Percentiles rank a stretch among this genome's conserved stretches.
Evolutionary conservation across 2,113 vertebrate genomes (phyloP).

Genomic region (Tragelaphus buxtoni): DNA sequence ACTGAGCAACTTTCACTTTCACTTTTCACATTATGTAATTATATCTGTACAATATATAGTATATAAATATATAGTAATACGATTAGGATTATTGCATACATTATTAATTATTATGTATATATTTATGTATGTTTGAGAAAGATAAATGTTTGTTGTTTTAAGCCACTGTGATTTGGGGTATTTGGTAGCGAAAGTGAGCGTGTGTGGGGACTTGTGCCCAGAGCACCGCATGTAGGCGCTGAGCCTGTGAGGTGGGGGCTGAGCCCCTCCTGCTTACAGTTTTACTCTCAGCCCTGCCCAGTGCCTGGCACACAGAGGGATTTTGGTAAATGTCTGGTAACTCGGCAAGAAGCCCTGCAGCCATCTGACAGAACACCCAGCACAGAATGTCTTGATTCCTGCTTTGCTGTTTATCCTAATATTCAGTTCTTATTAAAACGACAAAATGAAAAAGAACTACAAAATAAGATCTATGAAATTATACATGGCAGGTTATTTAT

Average conservation of each 20-base stretch:
- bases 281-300: neutral
- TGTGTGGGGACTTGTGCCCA: rapidly evolving
- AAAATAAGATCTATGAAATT: neutral
- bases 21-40: neutral
- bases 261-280: neutral
- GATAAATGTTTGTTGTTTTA: neutral
- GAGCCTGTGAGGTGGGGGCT: neutral
- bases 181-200: neutral
- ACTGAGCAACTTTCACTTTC: neutral
- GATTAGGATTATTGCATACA: neutral
- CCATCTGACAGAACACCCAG: no score
- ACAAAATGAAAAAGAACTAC: neutral
- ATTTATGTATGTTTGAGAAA: neutral
- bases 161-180: neutral
- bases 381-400: neutral
- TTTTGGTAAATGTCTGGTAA: rapidly evolving
- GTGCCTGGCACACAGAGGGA: neutral
- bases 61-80: neutral
- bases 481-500: neutral
- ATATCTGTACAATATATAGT: neutral
- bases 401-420: neutral
- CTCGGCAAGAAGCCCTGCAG: neutral
- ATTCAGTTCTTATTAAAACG: neutral
- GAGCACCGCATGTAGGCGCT: neutral
- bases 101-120: neutral